Percentiles rank a stretch among this genome's conserved stretches.
phyloP scores from a whole-genome alignment of 2,113 vertebrate species.

The Pteronura brasiliensis region DNA sequence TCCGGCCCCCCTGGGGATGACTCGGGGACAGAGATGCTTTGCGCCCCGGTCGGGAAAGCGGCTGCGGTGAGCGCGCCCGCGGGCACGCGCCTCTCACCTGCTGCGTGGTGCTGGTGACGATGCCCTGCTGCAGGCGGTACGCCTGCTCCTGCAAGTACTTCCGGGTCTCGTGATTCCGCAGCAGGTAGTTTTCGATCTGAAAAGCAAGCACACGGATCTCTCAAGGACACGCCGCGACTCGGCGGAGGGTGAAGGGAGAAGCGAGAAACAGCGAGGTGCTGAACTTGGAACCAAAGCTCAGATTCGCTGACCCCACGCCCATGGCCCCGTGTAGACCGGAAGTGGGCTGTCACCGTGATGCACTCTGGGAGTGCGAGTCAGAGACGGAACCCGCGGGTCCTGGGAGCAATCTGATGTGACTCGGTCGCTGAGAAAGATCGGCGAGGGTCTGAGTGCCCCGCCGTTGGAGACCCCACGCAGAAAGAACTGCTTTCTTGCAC shows the following conservation, averaged over 20 bases:
- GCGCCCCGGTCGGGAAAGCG: background rate
- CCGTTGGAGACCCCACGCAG: background rate
- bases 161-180: slow-evolving; percentile 96
- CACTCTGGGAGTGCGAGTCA: background rate
- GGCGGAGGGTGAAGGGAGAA: background rate
- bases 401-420: background rate
- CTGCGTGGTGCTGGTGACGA: slow-evolving; percentile 97
- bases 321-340: no score
- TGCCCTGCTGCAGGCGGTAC: slow-evolving; percentile 96
- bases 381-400: background rate
- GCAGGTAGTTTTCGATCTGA: slow-evolving; percentile 97
- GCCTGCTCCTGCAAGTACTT: slow-evolving; percentile 97
- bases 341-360: rapidly evolving
- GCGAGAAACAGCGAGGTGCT: background rate
- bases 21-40: rapidly evolving
- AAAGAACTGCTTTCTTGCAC: no score
- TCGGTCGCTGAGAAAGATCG: background rate
- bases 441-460: background rate
- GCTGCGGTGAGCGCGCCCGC: rapidly evolving
- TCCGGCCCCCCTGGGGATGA: rapidly evolving
- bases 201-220: slow-evolving; percentile 46
- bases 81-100: slow-evolving; percentile 82
- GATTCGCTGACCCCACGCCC: background rate
- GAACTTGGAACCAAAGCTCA: background rate
- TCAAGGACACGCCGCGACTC: background rate